Evolutionary conservation across 92 coral and sea anemone species (phyloP).

Genomic region (Pocillopora meandrina): DNA sequence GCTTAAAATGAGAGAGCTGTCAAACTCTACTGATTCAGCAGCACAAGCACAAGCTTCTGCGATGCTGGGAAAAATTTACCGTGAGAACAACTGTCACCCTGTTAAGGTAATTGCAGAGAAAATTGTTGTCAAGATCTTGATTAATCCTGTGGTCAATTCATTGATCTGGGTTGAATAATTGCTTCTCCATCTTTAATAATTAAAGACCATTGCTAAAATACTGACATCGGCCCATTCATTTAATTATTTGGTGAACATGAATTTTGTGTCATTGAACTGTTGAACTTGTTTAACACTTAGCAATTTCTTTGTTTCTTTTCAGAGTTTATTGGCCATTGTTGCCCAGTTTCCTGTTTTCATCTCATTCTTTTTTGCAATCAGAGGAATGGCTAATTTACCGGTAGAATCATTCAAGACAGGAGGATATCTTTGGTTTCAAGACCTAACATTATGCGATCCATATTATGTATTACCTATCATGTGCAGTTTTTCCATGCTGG

Average conservation of each 20-base stretch:
- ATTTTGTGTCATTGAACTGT: too few species aligned
- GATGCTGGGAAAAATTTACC: constrained; percentile 77
- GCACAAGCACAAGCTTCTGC: constrained; percentile 79
- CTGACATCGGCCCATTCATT: too few species aligned
- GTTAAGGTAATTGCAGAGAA: constrained; percentile 60
- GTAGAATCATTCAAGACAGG: constrained; percentile 89
- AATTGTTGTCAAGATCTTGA: background rate
- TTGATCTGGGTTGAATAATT: too few species aligned
- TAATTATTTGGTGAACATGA: too few species aligned
- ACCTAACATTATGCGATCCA: constrained; percentile 87
- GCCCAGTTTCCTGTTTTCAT: constrained; percentile 87
- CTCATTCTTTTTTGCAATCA: constrained; percentile 88
- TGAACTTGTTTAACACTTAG: background rate
- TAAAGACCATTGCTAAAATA: too few species aligned
- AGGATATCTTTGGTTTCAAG: constrained; percentile 89
- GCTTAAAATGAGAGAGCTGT: constrained; percentile 80
- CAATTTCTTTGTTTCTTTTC: constrained; percentile 27
- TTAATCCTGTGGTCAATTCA: background rate
- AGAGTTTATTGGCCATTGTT: constrained; percentile 84
- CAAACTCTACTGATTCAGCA: constrained; percentile 71
- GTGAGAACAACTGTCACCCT: constrained; percentile 91
- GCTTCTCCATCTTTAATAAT: too few species aligned
- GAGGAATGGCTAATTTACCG: constrained; percentile 91
- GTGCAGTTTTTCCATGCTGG: constrained; percentile 93
- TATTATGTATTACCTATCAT: constrained; percentile 86